These are phyloP conservation scores for Polietes domitor DNA, from an alignment of 2,888 invertebrate species.

Conservation along the genomic window DNA sequence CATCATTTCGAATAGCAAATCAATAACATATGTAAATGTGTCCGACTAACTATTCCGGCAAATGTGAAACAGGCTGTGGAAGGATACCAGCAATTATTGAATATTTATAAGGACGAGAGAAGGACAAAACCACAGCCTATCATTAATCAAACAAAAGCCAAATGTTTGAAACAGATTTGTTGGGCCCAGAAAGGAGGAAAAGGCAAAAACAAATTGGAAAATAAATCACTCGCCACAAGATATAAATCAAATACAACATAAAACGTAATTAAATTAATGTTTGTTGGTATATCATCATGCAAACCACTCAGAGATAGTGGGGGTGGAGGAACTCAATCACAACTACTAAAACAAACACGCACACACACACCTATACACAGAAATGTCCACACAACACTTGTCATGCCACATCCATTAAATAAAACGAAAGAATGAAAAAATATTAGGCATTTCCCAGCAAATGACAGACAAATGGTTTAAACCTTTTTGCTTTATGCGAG, in stretches of 20 bases:
- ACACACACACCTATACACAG: background rate
- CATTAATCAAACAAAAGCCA: slow-evolving; percentile 16
- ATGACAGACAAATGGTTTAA: background rate
- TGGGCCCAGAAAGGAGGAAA: background rate
- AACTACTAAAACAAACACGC: background rate
- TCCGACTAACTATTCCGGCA: too few relatives aligned
- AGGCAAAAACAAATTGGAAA: background rate
- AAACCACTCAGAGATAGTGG: background rate
- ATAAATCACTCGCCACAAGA: slow-evolving; percentile 23
- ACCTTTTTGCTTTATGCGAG: too few relatives aligned
- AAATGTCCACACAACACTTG: too few relatives aligned
- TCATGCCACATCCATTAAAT: background rate
- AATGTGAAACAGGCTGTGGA: background rate
- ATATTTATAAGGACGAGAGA: background rate
- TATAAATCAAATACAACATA: slow-evolving; percentile 34
- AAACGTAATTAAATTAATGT: slow-evolving; percentile 18
- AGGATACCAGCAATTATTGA: slow-evolving; percentile 1
- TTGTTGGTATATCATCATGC: background rate
- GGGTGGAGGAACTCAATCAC: background rate
- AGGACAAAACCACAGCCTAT: background rate
- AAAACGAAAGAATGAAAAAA: background rate
- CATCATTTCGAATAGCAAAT: too few relatives aligned
- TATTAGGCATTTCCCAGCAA: background rate
- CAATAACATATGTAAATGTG: too few relatives aligned
- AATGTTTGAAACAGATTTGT: background rate